A percentile compares a stretch with the other conserved stretches of the same genome.
Conservation (phyloP, 2,888 invertebrate species). For the Lathronympha strigana region DNA sequence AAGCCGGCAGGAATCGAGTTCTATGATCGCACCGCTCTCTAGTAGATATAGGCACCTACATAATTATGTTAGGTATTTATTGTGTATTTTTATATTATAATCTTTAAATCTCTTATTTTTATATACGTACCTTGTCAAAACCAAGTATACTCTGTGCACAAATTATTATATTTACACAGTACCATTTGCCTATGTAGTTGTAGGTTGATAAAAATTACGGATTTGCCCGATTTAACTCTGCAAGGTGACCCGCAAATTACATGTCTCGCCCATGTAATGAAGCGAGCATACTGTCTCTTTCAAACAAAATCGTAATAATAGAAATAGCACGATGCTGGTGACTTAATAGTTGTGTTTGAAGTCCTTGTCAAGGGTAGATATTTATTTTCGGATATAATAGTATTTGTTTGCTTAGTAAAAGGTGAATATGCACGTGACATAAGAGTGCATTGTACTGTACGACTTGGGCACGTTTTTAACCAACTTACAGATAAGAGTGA, state of each 20-base stretch:
- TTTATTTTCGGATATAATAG: slow-evolving; percentile 6
- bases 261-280: slow-evolving; percentile 20
- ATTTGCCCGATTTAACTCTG: slow-evolving; percentile 30
- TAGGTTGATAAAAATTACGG: slow-evolving; percentile 19
- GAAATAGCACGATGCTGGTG: slow-evolving; percentile 6
- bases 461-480: neutral
- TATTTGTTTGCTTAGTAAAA: neutral
- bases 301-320: neutral
- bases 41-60: too few relatives aligned
- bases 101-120: too few relatives aligned
- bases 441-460: neutral
- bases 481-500: neutral
- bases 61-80: too few relatives aligned
- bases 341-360: neutral
- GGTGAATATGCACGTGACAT: neutral
- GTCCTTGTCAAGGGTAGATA: slow-evolving; percentile 6
- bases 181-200: slow-evolving; percentile 11
- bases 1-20: too few relatives aligned
- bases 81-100: too few relatives aligned
- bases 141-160: too few relatives aligned
- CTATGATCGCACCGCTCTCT: too few relatives aligned
- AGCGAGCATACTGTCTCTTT: slow-evolving; percentile 2
- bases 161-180: neutral
- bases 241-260: slow-evolving; percentile 37
- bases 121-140: too few relatives aligned